Percentiles rank a stretch among this genome's conserved stretches.
Evolutionary conservation across 2,888 invertebrate genomes (phyloP).

Genomic region (Cremastobaeus sp.): DNA sequence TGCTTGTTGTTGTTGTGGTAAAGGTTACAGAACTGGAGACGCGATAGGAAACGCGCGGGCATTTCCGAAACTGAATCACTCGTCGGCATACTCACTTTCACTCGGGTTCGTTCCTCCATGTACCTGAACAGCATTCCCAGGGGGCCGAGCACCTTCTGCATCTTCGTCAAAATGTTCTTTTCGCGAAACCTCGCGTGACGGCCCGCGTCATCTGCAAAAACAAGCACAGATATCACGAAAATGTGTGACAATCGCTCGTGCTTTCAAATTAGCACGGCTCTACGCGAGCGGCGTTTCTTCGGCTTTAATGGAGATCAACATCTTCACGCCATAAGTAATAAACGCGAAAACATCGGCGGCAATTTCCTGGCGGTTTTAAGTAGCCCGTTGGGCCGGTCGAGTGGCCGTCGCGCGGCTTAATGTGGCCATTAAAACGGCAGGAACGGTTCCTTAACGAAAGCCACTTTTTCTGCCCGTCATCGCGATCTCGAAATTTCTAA

Average conservation of each 20-base stretch:
- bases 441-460: too few relatives aligned
- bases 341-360: slow-evolving; percentile 4
- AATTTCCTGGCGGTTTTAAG: too few relatives aligned
- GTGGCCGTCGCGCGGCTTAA: too few relatives aligned
- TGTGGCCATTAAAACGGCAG: too few relatives aligned
- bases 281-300: slow-evolving; percentile 16
- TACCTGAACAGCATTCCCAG: slow-evolving; percentile 82
- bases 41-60: slow-evolving; percentile 2
- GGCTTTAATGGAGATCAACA: slow-evolving; percentile 34
- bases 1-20: too few relatives aligned
- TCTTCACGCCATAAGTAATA: slow-evolving; percentile 31
- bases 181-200: slow-evolving; percentile 64
- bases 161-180: slow-evolving; percentile 80
- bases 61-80: too few relatives aligned
- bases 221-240: slow-evolving; percentile 26
- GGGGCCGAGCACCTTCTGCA: slow-evolving; percentile 82
- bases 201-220: slow-evolving; percentile 65
- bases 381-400: too few relatives aligned
- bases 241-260: slow-evolving; percentile 18
- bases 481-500: too few relatives aligned
- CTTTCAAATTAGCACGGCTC: neutral
- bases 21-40: neutral
- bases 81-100: slow-evolving; percentile 83
- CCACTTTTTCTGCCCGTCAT: too few relatives aligned
- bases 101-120: slow-evolving; percentile 81